Evolutionary conservation across 2,797 vertebrate genomes (phyloP), one percentile per base, ranked within the genome.

Genomic region (Sebastes nivosus): DNA sequence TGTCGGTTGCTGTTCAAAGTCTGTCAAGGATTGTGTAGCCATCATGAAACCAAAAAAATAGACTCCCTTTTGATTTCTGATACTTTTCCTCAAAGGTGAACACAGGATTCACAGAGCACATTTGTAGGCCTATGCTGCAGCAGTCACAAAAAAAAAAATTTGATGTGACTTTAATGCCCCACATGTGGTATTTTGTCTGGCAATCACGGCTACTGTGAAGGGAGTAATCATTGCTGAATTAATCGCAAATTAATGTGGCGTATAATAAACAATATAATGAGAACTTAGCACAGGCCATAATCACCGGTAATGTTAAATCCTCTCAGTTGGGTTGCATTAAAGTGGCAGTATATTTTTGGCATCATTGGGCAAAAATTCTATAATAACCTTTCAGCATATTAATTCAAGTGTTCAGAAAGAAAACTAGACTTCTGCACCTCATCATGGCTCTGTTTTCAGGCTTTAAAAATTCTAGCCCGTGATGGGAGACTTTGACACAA

Each of bases 201-300:
- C 42, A 69, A 8, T 5, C 2, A 11, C 34, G 25, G 69, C 36
- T 24, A 60, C 59, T 80, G 52, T 63, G 38, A 59, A 77, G 58
- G 55, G 50, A 69, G 46, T 79, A 64, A 85, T 82, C 32, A 79
- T 58, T 70, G 12, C 54, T 59, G 30, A 80, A 81, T 76, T 67
- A 86, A 90, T 6, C 77, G 25, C 42, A 65, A 71, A 77, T 82
- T 59, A 84, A 86, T 70, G 64, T 81, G 55, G 54, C 7, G 4
- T 76, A 71, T 72, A 85, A 82, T 82, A 68, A 84, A 69, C 55
- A 67, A 52, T 58, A 67, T 75, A 60, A 79, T 81, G 24, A 77
- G 69, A 81, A 74, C 29, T 14, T 46, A 69, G 84, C 54, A 75
- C 61, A 75, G 54, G 24, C 34, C 10, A 46, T 81, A 81, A 80